Evolutionary conservation across 2,888 invertebrate genomes (phyloP).

Genomic region (Leptopilina myrica): DNA sequence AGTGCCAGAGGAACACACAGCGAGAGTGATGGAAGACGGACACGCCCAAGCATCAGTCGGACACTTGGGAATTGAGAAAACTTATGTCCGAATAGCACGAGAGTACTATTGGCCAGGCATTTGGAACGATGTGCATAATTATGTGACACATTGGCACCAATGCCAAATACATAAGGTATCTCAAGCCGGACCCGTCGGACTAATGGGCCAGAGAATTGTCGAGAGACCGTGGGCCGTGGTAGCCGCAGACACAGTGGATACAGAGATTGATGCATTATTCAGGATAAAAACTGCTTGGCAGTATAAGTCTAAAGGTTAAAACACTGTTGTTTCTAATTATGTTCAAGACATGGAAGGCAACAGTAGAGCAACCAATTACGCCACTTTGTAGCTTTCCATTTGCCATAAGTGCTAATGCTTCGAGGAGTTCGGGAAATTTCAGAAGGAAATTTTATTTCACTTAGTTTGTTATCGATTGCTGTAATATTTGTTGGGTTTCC

Average conservation of each 20-base stretch:
- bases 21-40: not conserved
- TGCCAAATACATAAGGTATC: too few species aligned
- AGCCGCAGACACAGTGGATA: too few species aligned
- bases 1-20: not conserved
- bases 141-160: too few species aligned
- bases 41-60: not conserved
- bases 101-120: not conserved
- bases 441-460: not conserved
- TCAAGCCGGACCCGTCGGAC: too few species aligned
- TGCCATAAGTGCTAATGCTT: not conserved
- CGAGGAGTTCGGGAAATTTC: not conserved
- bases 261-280: not conserved
- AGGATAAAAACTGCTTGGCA: not conserved
- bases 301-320: not conserved
- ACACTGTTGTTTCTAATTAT: not conserved
- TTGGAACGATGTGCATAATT: too few species aligned
- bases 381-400: not conserved
- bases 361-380: constrained; percentile 16
- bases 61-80: not conserved
- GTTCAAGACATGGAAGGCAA: not conserved
- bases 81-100: not conserved
- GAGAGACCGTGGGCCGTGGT: too few species aligned
- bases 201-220: too few species aligned
- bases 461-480: not conserved
- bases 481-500: not conserved